A percentile compares a stretch with the other conserved stretches of the same genome.
Conservation (phyloP, 2,888 invertebrate genomes). For the Monopis laevigella region DNA sequence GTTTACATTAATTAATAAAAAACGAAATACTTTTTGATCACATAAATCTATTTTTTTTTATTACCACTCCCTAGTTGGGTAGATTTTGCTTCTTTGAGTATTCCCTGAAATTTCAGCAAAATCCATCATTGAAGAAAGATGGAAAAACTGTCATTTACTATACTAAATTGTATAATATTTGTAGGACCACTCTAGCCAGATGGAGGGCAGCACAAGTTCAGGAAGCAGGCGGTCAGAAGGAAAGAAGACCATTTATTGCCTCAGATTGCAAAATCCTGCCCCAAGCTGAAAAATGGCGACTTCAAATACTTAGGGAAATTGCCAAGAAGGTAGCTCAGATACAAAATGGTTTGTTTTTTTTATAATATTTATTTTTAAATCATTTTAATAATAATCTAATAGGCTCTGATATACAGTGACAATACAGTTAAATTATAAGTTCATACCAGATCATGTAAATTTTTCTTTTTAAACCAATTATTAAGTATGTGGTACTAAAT, state of each 20-base stretch:
- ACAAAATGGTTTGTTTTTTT: slow-evolving; percentile 80
- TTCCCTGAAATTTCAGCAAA: no score
- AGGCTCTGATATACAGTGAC: no score
- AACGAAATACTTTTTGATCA: no score
- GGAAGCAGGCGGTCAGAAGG: slow-evolving; percentile 86
- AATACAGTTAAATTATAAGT: background rate
- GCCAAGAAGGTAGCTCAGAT: slow-evolving; percentile 99
- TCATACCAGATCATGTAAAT: background rate
- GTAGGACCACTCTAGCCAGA: slow-evolving; percentile 95
- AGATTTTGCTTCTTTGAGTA: no score
- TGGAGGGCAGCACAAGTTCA: slow-evolving; percentile 98
- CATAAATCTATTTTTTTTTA: no score
- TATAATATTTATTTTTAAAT: background rate
- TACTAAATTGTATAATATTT: slow-evolving; percentile 15
- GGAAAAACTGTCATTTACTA: no score
- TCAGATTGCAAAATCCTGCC: slow-evolving; percentile 93
- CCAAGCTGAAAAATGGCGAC: slow-evolving; percentile 95
- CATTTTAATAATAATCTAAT: background rate
- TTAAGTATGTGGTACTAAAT: no score
- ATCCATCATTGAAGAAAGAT: no score
- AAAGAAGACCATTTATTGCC: slow-evolving; percentile 91
- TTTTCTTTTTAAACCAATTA: no score
- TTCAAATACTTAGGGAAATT: slow-evolving; percentile 96
- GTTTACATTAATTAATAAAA: no score
- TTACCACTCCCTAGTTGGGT: no score